Base-by-base conservation (phyloP, 2,113 vertebrate genomes). In the Spea multiplicata region DNA sequence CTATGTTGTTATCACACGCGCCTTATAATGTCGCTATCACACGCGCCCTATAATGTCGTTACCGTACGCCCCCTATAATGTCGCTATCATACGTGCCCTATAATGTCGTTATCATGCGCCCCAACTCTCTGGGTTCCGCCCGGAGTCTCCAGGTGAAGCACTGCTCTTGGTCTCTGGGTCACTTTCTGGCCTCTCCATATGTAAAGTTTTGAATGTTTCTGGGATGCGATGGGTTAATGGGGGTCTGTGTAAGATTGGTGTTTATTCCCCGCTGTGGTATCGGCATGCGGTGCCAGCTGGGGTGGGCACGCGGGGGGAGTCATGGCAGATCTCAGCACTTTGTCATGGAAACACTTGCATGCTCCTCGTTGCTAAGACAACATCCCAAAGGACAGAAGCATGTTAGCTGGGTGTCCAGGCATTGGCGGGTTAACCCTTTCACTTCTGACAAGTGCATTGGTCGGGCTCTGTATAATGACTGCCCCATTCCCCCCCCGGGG, bases 391-490 rank as follows among this genome's bases (percentile, higher is more conserved):
- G 44, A 5, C 53, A 45, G 30, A 71, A 49, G 44, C 44, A 45
- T 16, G 44, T 14, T 50, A 47, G 17, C 66, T 6, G 2, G 8
- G 49, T 44, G 64, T 49, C 64, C 64, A 9, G 52, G 46, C 64
- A 9, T 4, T 6, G 9, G 48, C 0, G 75, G 76, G 68, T 78
- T 78, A 78, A 78, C 76, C 67, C 68, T 8, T 30, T 62, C 12
- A 10, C 53, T 65, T 52, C 59, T 50, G 12, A 4, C 17, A 64
- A 6, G 16, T 64, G 44, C 12, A n/a, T 30, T 30, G 30, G 30
- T 30, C 30, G 13, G 48, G 13, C 8, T 1, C 2, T 9, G 17
- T 46, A 4, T 12, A n/a, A 46, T 46, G 17, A 16, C n/a, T 5
- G 57, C 72, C 57, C 52, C 55, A 13, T 45, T 59, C 73, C 17